A percentile compares a stretch with the other conserved stretches of the same genome.
Evolutionary conservation across 2,797 vertebrate species (phyloP).

Genomic region (Parotocinclus haroldoi): DNA sequence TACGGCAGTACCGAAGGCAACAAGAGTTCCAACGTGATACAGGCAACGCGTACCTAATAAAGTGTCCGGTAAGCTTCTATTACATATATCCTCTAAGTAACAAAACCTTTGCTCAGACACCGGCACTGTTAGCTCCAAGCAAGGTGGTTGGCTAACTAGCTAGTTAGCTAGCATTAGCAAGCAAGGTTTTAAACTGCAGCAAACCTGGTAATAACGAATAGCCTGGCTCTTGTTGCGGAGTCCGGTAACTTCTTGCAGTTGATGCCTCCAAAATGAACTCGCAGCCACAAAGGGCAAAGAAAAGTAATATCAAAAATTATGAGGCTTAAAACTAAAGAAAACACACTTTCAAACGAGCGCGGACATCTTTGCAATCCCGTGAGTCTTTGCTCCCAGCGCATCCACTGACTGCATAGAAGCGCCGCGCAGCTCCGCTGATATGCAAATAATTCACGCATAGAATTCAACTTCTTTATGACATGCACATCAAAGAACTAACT

Average conservation of each 20-base stretch:
- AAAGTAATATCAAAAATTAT: background rate
- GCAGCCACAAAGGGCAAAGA: background rate
- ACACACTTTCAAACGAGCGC: constrained; percentile 77
- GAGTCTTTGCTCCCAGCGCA: constrained; percentile 59
- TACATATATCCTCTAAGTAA: too few species aligned
- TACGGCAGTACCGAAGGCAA: too few species aligned
- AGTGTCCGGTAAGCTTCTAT: too few species aligned
- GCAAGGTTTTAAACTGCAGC: background rate
- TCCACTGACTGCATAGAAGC: constrained; percentile 57
- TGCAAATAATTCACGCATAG: background rate
- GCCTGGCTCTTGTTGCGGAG: constrained; percentile 66
- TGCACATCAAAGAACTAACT: too few species aligned
- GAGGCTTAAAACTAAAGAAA: constrained; percentile 32
- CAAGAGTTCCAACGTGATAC: too few species aligned
- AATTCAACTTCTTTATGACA: too few species aligned
- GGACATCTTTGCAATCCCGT: constrained; percentile 84
- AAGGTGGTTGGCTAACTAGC: constrained; percentile 3
- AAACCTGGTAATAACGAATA: constrained; percentile 75
- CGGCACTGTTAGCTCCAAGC: background rate
- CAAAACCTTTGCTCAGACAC: background rate
- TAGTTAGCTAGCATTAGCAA: constrained; percentile 31
- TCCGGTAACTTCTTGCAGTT: constrained; percentile 56
- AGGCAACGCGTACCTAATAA: too few species aligned
- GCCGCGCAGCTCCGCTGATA: background rate
- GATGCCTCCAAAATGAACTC: constrained; percentile 13